Evolutionary conservation across 2,888 invertebrate species (phyloP), one percentile per base, ranked within the genome.

Genomic region (Hypena proboscidalis): DNA sequence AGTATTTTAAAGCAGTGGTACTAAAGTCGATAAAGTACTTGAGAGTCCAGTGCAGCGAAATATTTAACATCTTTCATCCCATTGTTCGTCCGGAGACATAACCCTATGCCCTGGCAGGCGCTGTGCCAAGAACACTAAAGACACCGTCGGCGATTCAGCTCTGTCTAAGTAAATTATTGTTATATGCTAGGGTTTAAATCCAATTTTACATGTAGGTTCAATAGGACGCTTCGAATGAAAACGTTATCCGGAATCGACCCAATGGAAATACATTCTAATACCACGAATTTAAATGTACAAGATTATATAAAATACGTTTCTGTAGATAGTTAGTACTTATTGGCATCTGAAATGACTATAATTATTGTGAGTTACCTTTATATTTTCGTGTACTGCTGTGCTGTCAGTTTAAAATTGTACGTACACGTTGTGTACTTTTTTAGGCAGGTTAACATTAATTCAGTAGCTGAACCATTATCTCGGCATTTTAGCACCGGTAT

Each of bases 71-170:
- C 41, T 61, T 54, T 54, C 50, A 55, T 47, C 44, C 13, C 30
- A 42, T 58, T 61, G 54, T 54, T 44, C 45, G 34, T n/a, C 42
- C 23, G 21, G 34, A 35, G 48, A 40, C 38, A 45, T 46, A 34
- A 51, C 58, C 65, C 45, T 58, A 47, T 54, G 62, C 51, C 49
- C 43, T 61, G 23, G 19, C 50, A 58, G 74, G 72, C 74, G 66
- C 36, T 5, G 35, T 68, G 75, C 75, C 74, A 74, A 71, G 44
- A 58, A 65, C 56, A 64, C 65, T 65, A 62, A 61, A 55, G 63
- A 54, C 48, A 54, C 62, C 56, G 58, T 61, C 35, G 47, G 53
- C 49, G 52, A 57, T 63, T 57, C 58, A 30, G 53, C 35, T 38
- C 48, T 34, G 62, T 59, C 41, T 49, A 52, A 66, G 67, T 65